phyloP scores from a whole-genome alignment of 2,797 vertebrate genomes.

The Sebastolobus altivelis region DNA sequence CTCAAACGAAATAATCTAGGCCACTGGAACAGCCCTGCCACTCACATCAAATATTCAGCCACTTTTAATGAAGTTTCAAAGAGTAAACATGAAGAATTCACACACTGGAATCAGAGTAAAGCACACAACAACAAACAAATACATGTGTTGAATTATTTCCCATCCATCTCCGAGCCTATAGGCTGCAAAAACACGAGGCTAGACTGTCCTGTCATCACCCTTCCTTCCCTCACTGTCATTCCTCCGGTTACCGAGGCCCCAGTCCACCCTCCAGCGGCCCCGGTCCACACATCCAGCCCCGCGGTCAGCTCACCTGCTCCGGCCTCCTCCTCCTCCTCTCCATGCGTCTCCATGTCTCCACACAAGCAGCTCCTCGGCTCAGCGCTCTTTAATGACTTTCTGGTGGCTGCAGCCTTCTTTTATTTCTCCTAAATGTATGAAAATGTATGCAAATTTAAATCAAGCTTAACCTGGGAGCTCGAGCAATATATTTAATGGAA shows the following conservation, averaged over 20 bases:
- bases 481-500: conserved; percentile 97
- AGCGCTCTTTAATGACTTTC: conserved; percentile 94
- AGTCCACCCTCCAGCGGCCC: conserved; percentile 51
- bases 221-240: conserved; percentile 36
- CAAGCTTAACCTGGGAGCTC: conserved; percentile 97
- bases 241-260: conserved; percentile 44
- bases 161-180: not conserved
- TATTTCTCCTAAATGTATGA: conserved; percentile 99
- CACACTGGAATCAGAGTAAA: not conserved
- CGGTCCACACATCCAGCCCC: conserved; percentile 54
- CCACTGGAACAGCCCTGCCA: conserved; percentile 41
- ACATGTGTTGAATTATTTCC: conserved; percentile 11
- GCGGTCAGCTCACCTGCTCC: conserved; percentile 89
- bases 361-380: conserved; percentile 82
- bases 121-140: conserved; percentile 30
- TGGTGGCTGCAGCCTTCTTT: conserved; percentile 96
- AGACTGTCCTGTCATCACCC: conserved; percentile 15
- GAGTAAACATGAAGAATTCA: conserved; percentile 36
- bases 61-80: conserved; percentile 48
- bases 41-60: conserved; percentile 59
- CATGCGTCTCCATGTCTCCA: conserved; percentile 70
- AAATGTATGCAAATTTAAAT: conserved; percentile 99
- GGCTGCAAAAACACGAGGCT: not conserved
- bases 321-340: conserved; percentile 78
- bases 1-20: conserved; percentile 46